phyloP scores from a whole-genome alignment of 2,888 invertebrate genomes.

The Xanthorhoe designata region DNA sequence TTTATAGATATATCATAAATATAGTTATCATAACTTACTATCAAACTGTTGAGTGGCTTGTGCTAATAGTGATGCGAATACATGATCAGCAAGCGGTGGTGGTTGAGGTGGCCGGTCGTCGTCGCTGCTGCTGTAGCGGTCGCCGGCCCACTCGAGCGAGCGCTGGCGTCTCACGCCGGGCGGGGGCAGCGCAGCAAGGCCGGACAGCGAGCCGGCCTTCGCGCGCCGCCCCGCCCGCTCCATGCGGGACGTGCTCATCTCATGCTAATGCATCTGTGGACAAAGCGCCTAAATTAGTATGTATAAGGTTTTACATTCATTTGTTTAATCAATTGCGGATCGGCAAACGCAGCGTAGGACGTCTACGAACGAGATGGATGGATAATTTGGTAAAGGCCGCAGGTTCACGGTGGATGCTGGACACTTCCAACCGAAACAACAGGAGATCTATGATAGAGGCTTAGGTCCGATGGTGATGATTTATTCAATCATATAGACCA shows the following conservation, averaged over 20 bases:
- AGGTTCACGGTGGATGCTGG: too few relatives aligned
- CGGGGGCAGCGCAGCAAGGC: slow-evolving; percentile 69
- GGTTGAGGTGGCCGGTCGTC: slow-evolving; percentile 81
- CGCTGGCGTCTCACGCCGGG: slow-evolving; percentile 81
- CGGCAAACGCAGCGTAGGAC: too few relatives aligned
- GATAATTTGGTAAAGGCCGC: too few relatives aligned
- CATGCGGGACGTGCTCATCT: slow-evolving; percentile 71
- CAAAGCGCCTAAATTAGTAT: slow-evolving; percentile 31
- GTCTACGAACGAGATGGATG: too few relatives aligned
- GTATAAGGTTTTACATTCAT: too few relatives aligned
- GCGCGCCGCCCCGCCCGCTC: slow-evolving; percentile 78
- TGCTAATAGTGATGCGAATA: slow-evolving; percentile 82
- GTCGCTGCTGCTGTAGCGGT: slow-evolving; percentile 85
- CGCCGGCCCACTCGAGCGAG: slow-evolving; percentile 85
- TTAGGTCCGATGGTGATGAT: too few relatives aligned
- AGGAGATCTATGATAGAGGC: too few relatives aligned
- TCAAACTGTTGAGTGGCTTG: slow-evolving; percentile 84
- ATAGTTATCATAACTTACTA: slow-evolving; percentile 64
- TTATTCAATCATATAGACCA: too few relatives aligned
- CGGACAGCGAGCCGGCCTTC: slow-evolving; percentile 79
- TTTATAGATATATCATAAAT: not conserved
- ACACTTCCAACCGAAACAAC: too few relatives aligned
- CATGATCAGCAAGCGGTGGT: slow-evolving; percentile 81
- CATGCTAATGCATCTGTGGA: slow-evolving; percentile 70
- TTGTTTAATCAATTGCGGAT: too few relatives aligned